Evolutionary conservation across 2,888 invertebrate genomes (phyloP).

Genomic region (Muschampia plurimacula): DNA sequence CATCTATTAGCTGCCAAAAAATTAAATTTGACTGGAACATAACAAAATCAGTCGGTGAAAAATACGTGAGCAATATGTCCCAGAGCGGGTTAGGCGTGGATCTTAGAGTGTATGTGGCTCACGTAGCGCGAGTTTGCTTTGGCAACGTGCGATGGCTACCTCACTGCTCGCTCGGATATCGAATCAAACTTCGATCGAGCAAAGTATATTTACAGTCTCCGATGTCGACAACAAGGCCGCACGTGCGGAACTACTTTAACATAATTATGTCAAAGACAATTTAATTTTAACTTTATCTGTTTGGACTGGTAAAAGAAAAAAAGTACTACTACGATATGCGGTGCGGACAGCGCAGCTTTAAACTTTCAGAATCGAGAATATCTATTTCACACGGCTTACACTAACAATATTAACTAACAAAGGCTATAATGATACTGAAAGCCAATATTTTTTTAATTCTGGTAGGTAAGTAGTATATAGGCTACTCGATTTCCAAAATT

Average conservation of each 20-base stretch:
- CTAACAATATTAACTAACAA: too few species aligned
- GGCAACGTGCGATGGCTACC: constrained; percentile 75
- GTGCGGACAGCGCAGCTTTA: neutral
- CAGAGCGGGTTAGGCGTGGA: constrained; percentile 59
- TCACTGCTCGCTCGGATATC: constrained; percentile 68
- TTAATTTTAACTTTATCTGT: constrained; percentile 29
- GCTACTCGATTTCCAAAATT: too few species aligned
- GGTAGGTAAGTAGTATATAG: too few species aligned
- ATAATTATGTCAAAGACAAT: constrained; percentile 29
- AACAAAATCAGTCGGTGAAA: constrained; percentile 73
- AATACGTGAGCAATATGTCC: constrained; percentile 82
- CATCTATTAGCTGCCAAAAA: constrained; percentile 55
- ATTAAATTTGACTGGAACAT: constrained; percentile 76
- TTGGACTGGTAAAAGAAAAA: neutral
- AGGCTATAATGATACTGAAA: too few species aligned
- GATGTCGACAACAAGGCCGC: constrained; percentile 46
- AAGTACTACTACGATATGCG: neutral
- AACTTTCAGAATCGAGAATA: too few species aligned
- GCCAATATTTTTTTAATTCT: too few species aligned
- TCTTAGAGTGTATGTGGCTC: constrained; percentile 70
- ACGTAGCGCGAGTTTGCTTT: constrained; percentile 78
- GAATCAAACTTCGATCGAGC: constrained; percentile 68
- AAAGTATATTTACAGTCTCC: constrained; percentile 62
- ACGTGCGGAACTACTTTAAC: constrained; percentile 39
- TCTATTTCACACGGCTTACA: too few species aligned